Evolutionary conservation across 2,888 invertebrate genomes (phyloP).

Genomic region (Phrixothrix hirtus): DNA sequence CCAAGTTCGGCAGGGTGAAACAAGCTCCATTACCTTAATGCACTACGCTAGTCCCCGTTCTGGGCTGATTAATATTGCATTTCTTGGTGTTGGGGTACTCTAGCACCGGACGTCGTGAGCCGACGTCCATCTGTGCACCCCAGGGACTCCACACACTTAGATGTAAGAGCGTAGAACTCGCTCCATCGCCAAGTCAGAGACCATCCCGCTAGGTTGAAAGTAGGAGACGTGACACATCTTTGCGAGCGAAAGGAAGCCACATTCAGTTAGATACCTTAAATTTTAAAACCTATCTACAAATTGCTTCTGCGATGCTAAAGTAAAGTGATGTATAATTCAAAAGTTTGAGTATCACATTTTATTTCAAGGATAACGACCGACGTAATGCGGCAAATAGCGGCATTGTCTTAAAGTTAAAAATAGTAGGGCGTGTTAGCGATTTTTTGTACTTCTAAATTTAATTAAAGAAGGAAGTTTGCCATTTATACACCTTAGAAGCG

Average conservation of each 20-base stretch:
- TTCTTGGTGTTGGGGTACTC: conserved; percentile 57
- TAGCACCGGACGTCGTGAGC: conserved; percentile 45
- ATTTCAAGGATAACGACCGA: conserved; percentile 36
- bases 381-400: conserved; percentile 34
- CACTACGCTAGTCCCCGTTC: conserved; percentile 55
- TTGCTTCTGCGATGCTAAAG: conserved; percentile 42
- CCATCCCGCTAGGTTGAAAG: conserved; percentile 38
- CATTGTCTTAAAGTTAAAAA: conserved; percentile 34
- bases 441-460: conserved; percentile 39
- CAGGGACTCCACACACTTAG: conserved; percentile 44
- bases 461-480: conserved; percentile 41
- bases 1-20: conserved; percentile 36
- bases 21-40: conserved; percentile 57
- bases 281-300: conserved; percentile 51
- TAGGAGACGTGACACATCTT: conserved; percentile 50
- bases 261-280: conserved; percentile 46
- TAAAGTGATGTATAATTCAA: conserved; percentile 42
- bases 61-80: conserved; percentile 67
- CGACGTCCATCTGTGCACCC: conserved; percentile 48
- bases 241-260: conserved; percentile 38
- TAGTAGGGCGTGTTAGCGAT: conserved; percentile 25
- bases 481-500: conserved; percentile 36
- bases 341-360: conserved; percentile 40
- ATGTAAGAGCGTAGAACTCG: conserved; percentile 33
- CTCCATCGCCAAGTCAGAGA: conserved; percentile 37